Evolutionary conservation across 2,888 invertebrate species (phyloP), one percentile per base, ranked within the genome.

Genomic region (Ectemnius continuus): DNA sequence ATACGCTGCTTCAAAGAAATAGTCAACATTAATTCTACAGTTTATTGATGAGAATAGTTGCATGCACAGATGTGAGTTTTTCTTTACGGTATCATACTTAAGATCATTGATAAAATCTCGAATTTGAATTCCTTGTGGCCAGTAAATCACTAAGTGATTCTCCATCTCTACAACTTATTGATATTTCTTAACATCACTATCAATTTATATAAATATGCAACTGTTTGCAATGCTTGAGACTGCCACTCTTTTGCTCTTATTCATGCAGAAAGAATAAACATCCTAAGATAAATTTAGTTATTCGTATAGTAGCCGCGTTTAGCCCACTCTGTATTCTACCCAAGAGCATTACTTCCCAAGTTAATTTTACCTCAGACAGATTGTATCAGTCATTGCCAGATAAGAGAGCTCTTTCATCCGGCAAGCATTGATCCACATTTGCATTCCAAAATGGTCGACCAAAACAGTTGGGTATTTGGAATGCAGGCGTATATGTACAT

Each of bases 111-210:
- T 36, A 4, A 8, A 11, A 0, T 0, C 5, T 36, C 36, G 11
- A 4, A 4, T 36, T 28, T 28, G 28, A 4, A 28, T 28, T 64
- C 57, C 28, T 36, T 58, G 61, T 68, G 46, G 64, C 48, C n/a
- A n/a, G n/a, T n/a, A n/a, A n/a, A n/a, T n/a, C 65, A 68, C 56
- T 61, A 66, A 57, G 73, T 81, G 77, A 79, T 79, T 81, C 72
- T 67, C 66, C 67, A 73, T 28, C 68, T 59, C 58, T 57, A 66
- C 66, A 81, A 79, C 70, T 80, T 82, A 81, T 79, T 75, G 82
- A 78, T 82, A 82, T 79, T 79, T 59, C 78, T 68, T 45, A 18
- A 67, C 78, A 79, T 78, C 70, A 56, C 67, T 75, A 81, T 82
- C 78, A 73, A 70, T 60, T 60, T 23, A 61, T 59, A 68, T 67